Base-by-base conservation (phyloP, 2,797 vertebrate species). In the Arrhamphus sclerolepis region DNA sequence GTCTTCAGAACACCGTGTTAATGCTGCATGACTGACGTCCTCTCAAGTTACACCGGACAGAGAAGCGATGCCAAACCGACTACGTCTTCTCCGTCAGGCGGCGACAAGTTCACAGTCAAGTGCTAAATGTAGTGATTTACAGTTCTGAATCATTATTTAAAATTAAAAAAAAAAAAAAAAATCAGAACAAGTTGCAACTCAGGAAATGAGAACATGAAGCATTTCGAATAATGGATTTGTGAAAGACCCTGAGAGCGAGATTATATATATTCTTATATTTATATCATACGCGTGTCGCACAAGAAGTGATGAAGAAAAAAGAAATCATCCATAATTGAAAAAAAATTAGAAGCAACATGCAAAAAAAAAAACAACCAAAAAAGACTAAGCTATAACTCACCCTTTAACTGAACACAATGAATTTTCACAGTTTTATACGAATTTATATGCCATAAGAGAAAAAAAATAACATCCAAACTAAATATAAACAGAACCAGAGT, bases 121-220 rank as follows among this genome's bases (percentile, higher is more conserved):
- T 94, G 94, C 93, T 94, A 85, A 92, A 92, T 95, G 97, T 97
- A 98, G 95, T 97, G 96, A 98, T 94, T 95, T 93, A 93, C 88
- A 84, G 91, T 92, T 86, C 85, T 84, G 80, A 85, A 78, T 83
- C 70, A 78, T 77, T 55, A 53, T 18, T 43, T 55, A 59, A 65
- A 69, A 62, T 54, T 31, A 14, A 57, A 72, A 67, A 58, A 43
- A 52, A 43, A 72, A 13, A 69, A 73, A 70, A 68, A 51, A 78
- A 86, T 87, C 80, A 82, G 71, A 78, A 87, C 52, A 64, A 88
- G 82, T 89, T 94, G 93, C 92, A 93, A 94, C 94, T 94, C 93
- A 91, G 90, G 92, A 92, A 93, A 81, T 85, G 85, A 83, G 50
- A 83, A 83, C 70, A 74, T 43, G 65, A 83, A 85, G 64, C 65